phyloP scores from a whole-genome alignment of 2,888 invertebrate genomes.

The Galerucella pusilla region DNA sequence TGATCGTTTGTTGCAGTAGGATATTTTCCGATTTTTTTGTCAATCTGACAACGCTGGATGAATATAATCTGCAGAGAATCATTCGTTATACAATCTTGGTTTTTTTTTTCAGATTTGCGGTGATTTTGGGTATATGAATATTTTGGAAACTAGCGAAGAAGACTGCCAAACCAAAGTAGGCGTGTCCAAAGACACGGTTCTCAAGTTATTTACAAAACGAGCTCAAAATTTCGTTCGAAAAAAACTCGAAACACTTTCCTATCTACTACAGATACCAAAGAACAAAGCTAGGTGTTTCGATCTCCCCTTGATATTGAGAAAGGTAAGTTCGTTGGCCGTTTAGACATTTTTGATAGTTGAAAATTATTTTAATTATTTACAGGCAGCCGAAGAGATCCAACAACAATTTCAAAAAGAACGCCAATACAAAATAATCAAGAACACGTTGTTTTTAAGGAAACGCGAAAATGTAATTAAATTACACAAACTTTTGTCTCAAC shows the following conservation, averaged over 20 bases:
- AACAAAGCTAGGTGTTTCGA: constrained; percentile 33
- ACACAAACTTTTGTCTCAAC: constrained; percentile 37
- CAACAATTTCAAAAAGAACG: constrained; percentile 35
- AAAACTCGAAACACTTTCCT: constrained; percentile 46
- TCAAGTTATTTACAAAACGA: constrained; percentile 48
- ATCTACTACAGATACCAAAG: constrained; percentile 35
- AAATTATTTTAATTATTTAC: constrained; percentile 21
- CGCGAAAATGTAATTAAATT: constrained; percentile 35
- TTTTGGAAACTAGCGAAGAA: constrained; percentile 44
- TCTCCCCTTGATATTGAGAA: constrained; percentile 38
- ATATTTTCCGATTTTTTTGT: no score
- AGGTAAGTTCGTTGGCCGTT: constrained; percentile 32
- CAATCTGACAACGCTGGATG: no score
- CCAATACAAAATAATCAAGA: constrained; percentile 23
- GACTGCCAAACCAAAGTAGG: constrained; percentile 45
- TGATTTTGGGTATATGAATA: constrained; percentile 53
- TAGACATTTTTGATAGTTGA: not conserved
- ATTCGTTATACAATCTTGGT: no score
- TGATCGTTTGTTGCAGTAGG: no score
- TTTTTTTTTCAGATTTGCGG: constrained; percentile 54
- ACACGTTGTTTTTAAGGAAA: constrained; percentile 30
- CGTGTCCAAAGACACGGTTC: constrained; percentile 47
- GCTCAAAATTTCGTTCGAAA: constrained; percentile 49
- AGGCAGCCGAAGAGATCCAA: constrained; percentile 44
- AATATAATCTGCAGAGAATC: no score